These are phyloP conservation scores for Iphiclides podalirius DNA, from an alignment of 2,888 invertebrate genomes.

Conservation along the genomic window DNA sequence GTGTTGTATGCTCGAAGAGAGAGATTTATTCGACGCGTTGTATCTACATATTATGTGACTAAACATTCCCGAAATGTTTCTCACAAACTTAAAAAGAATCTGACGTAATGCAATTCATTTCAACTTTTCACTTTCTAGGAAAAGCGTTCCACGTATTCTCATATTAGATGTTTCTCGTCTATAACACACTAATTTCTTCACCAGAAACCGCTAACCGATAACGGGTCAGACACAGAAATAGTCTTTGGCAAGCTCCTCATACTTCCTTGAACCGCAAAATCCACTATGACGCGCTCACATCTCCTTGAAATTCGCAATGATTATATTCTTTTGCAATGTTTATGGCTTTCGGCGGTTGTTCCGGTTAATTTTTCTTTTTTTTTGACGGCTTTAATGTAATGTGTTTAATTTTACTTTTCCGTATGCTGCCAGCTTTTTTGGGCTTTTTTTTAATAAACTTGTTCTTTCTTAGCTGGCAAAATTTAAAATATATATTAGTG, in stretches of 20 bases:
- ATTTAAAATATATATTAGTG: not conserved
- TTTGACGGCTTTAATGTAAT: not conserved
- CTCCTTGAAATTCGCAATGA: constrained; percentile 19
- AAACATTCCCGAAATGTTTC: not conserved
- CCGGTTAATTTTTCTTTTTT: constrained; percentile 11
- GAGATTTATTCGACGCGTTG: too few relatives aligned
- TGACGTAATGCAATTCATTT: not conserved
- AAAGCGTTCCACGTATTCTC: constrained; percentile 32
- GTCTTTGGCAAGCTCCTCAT: constrained; percentile 58
- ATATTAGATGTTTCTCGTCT: constrained; percentile 30
- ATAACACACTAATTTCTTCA: constrained; percentile 17
- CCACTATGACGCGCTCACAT: constrained; percentile 40
- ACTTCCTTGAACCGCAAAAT: constrained; percentile 60
- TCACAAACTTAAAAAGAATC: not conserved
- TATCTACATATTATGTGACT: too few relatives aligned
- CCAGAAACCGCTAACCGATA: constrained; percentile 43
- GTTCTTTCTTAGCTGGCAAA: too few relatives aligned
- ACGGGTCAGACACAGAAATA: constrained; percentile 51
- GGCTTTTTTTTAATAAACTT: not conserved
- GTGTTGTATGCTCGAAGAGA: too few relatives aligned
- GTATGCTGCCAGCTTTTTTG: not conserved
- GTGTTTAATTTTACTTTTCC: not conserved
- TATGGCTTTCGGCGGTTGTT: constrained; percentile 8
- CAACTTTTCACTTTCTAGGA: not conserved
- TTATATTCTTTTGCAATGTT: constrained; percentile 8